Evolutionary conservation across 2,888 invertebrate species (phyloP).

Genomic region (Hypomecis atomaria): DNA sequence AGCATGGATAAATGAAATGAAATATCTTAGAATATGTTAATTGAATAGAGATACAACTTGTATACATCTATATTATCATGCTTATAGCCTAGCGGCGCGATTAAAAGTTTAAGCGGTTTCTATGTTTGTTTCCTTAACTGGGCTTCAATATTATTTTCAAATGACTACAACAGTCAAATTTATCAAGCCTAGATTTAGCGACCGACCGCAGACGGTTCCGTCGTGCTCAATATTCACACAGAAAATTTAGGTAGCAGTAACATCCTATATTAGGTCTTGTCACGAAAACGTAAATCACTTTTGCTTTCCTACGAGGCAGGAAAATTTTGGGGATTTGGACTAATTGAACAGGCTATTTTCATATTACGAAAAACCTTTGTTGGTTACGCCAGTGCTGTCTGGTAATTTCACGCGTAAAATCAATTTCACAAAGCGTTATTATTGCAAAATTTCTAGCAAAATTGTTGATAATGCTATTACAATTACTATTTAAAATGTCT

Average conservation of each 20-base stretch:
- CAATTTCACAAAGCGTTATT: background rate
- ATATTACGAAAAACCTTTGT: conserved; percentile 11
- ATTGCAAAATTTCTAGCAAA: background rate
- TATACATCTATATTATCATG: too few relatives aligned
- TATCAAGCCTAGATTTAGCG: background rate
- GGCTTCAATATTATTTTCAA: too few relatives aligned
- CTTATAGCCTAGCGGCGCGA: too few relatives aligned
- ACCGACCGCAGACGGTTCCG: conserved; percentile 10
- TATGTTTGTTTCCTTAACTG: too few relatives aligned
- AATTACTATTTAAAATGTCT: too few relatives aligned
- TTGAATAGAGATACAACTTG: too few relatives aligned
- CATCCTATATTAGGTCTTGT: conserved; percentile 31
- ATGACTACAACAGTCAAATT: background rate
- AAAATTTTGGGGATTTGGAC: conserved; percentile 21
- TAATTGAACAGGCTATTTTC: conserved; percentile 38
- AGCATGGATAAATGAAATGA: too few relatives aligned
- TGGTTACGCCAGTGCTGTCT: conserved; percentile 1
- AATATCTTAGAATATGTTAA: too few relatives aligned
- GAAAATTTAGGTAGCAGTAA: conserved; percentile 14
- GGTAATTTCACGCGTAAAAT: background rate
- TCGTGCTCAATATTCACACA: conserved; percentile 23
- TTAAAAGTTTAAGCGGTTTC: too few relatives aligned
- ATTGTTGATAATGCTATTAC: too few relatives aligned
- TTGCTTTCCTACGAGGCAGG: conserved; percentile 28
- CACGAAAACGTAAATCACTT: conserved; percentile 39